Evolutionary conservation across 2,888 invertebrate species (phyloP).

Genomic region (Acrobasis repandana): DNA sequence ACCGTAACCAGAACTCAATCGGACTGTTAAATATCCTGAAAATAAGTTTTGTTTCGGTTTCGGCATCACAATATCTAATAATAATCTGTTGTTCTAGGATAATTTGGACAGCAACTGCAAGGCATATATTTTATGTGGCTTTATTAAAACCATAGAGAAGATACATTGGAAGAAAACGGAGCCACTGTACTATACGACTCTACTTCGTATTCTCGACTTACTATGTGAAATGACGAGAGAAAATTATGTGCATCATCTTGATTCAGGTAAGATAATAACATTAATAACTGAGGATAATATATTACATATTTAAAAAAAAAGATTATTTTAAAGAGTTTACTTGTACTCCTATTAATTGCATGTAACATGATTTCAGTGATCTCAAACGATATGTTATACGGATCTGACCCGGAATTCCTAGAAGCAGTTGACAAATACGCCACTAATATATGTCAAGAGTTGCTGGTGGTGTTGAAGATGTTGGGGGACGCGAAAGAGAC

Average conservation of each 20-base stretch:
- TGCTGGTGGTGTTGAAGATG: conserved; percentile 86
- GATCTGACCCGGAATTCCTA: conserved; percentile 93
- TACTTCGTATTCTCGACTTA: conserved; percentile 90
- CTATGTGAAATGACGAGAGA: conserved; percentile 91
- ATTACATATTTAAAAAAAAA: too few relatives aligned
- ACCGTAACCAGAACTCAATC: conserved; percentile 4
- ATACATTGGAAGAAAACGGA: conserved; percentile 88
- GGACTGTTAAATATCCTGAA: conserved; percentile 3
- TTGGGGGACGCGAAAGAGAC: conserved; percentile 86
- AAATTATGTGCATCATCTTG: conserved; percentile 92
- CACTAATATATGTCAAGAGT: conserved; percentile 89
- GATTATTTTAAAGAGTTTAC: too few relatives aligned
- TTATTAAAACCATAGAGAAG: conserved; percentile 91
- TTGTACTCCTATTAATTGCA: background rate
- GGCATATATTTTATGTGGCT: conserved; percentile 89
- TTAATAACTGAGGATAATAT: too few relatives aligned
- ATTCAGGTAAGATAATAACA: conserved; percentile 83
- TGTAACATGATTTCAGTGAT: conserved; percentile 83
- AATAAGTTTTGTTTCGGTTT: conserved; percentile 15
- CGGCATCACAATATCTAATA: background rate
- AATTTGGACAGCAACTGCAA: conserved; percentile 93
- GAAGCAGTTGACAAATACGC: conserved; percentile 90
- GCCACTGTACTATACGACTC: conserved; percentile 86
- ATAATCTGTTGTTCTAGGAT: conserved; percentile 83
- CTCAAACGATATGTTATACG: conserved; percentile 96